Percentiles rank a stretch among this genome's conserved stretches.
Evolutionary conservation across 2,113 vertebrate genomes (phyloP).

Genomic region (Marmota flaviventris): DNA sequence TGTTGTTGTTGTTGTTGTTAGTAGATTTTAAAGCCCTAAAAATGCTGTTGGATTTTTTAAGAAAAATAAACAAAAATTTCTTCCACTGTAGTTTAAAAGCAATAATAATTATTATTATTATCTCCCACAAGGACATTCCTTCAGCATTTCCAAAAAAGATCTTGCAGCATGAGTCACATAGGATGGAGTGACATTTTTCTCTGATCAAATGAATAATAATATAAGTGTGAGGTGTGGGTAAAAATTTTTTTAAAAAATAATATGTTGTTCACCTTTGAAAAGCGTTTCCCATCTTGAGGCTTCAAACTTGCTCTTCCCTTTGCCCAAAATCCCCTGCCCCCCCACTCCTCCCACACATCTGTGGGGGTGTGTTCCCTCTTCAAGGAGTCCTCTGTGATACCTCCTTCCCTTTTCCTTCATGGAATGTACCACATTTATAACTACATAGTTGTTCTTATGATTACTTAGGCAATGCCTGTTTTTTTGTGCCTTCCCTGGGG

Average conservation of each 20-base stretch:
- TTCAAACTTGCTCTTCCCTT: background rate
- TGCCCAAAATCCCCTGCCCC: background rate
- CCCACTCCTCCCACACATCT: background rate
- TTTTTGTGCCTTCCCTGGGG: background rate
- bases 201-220: slow-evolving; percentile 27
- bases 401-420: background rate
- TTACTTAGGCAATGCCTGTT: background rate
- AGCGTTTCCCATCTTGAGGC: background rate
- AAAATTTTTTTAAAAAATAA: background rate
- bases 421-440: background rate
- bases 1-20: background rate
- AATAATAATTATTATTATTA: slow-evolving; percentile 49
- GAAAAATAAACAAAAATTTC: background rate
- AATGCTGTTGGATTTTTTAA: background rate
- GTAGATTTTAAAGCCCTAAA: background rate
- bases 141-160: background rate
- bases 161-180: background rate
- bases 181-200: background rate
- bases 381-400: background rate
- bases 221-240: background rate
- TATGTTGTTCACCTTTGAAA: background rate
- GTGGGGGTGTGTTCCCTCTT: background rate
- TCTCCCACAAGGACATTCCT: background rate
- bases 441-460: background rate
- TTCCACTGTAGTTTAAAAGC: slow-evolving; percentile 43